Base-by-base conservation (phyloP, 1,140 invertebrate species). In the Microplitis demolitor region DNA sequence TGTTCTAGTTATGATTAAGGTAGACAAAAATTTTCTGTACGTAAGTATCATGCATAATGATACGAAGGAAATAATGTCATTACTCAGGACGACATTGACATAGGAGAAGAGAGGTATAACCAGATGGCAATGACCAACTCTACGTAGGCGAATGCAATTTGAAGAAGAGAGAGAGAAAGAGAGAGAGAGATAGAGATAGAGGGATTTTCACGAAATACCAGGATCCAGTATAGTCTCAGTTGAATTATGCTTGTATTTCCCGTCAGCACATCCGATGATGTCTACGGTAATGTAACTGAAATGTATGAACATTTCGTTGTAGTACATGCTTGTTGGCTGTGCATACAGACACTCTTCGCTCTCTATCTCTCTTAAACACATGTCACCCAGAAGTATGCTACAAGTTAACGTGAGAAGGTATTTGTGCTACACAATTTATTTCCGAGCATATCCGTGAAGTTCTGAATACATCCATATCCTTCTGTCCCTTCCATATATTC, bases 231-330 rank as follows among this genome's bases (percentile, higher is more conserved):
- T 45, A 45, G 81, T 76, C 76, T 79, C 78, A 77, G 81, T 80
- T 85, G 83, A 84, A 79, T 85, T 85, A 85, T 85, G 83, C 83
- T 84, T 79, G 83, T 82, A 85, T 85, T 85, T 85, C 83, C 83
- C 83, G 83, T 85, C 82, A 85, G 82, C 82, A 80, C 82, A 85
- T 85, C 83, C 83, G 81, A 85, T 85, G 82, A 85, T 83, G 83
- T 85, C 81, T 79, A 80, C 81, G 80, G 81, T 83, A 82, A 84
- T 84, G 82, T 85, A 84, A 85, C 83, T 83, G 82, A 85, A 85
- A 85, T 85, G 83, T 85, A 85, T 84, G 82, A 83, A 82, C 79
- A 77, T 78, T 79, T 78, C 75, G 77, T 77, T 69, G 71, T 77
- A 76, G 73, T 74, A 74, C 76, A 64, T 51, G 35, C 39, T 51